These are phyloP conservation scores for Lota lota DNA, from an alignment of 2,113 vertebrate species.

Conservation along the genomic window DNA sequence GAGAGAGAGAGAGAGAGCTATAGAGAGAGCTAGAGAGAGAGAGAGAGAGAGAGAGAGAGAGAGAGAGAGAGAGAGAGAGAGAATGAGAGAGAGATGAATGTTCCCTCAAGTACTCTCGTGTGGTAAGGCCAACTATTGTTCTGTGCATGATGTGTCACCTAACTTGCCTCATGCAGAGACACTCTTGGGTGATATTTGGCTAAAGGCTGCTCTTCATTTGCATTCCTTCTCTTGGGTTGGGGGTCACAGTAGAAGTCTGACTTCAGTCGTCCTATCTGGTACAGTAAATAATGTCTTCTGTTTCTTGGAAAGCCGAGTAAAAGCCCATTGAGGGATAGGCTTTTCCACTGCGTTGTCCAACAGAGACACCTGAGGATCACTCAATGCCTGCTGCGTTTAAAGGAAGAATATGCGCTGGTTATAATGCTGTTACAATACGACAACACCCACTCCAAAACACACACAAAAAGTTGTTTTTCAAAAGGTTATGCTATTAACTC, in stretches of 20 bases:
- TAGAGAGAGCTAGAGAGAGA: too few species aligned
- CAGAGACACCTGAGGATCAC: conserved; percentile 22
- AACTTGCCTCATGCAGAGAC: too few species aligned
- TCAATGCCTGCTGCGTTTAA: not conserved
- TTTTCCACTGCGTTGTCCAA: conserved; percentile 35
- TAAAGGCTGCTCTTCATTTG: not conserved
- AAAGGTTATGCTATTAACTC: not conserved
- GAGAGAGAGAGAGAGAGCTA: too few species aligned
- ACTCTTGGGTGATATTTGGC: too few species aligned
- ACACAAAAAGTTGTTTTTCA: too few species aligned
- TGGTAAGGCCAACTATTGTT: too few species aligned
- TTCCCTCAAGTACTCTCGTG: too few species aligned
- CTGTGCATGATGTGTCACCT: too few species aligned
- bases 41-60: too few species aligned
- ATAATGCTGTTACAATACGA: conserved; percentile 9
- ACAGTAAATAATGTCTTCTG: conserved; percentile 45
- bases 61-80: too few species aligned
- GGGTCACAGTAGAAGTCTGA: conserved; percentile 39
- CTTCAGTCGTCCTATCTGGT: conserved; percentile 38
- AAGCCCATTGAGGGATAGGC: conserved; percentile 19
- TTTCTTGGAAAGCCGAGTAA: conserved; percentile 38
- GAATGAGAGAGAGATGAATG: too few species aligned
- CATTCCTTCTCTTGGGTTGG: conserved; percentile 8
- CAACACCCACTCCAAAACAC: not conserved
- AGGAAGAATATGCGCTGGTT: conserved; percentile 12